Conservation (phyloP, 1,140 invertebrate genomes). For the Sinella curviseta region DNA sequence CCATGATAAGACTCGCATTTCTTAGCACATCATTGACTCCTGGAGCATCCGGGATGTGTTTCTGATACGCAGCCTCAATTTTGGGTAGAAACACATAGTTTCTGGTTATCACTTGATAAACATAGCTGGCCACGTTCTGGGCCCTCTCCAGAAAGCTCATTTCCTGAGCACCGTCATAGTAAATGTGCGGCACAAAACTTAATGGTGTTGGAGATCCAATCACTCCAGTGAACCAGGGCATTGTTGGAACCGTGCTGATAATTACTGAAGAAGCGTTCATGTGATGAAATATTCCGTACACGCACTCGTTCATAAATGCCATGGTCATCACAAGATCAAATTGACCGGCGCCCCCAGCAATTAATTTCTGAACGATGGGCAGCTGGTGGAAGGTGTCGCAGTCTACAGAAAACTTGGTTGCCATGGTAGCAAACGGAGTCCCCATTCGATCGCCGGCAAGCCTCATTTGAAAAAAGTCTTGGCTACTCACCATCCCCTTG, state of each 20-base stretch:
- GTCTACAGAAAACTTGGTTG: background rate
- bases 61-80: background rate
- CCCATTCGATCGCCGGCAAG: background rate
- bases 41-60: slow-evolving; percentile 30
- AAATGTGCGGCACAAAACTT: background rate
- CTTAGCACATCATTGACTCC: slow-evolving; percentile 39
- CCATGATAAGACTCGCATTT: slow-evolving; percentile 47
- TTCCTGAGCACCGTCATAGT: background rate
- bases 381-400: background rate
- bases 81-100: background rate
- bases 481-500: background rate
- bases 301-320: slow-evolving; percentile 9
- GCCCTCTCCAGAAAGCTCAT: background rate
- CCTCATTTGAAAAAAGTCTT: background rate
- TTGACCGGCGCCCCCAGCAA: background rate
- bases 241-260: background rate
- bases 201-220: background rate
- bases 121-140: background rate
- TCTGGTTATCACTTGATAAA: background rate
- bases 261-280: background rate
- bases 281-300: background rate
- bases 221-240: background rate
- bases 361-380: background rate
- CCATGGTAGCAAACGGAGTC: background rate
- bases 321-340: slow-evolving; percentile 2